These are phyloP conservation scores for Tolypeutes matacus DNA, from an alignment of 2,797 vertebrate genomes.

Conservation along the genomic window DNA sequence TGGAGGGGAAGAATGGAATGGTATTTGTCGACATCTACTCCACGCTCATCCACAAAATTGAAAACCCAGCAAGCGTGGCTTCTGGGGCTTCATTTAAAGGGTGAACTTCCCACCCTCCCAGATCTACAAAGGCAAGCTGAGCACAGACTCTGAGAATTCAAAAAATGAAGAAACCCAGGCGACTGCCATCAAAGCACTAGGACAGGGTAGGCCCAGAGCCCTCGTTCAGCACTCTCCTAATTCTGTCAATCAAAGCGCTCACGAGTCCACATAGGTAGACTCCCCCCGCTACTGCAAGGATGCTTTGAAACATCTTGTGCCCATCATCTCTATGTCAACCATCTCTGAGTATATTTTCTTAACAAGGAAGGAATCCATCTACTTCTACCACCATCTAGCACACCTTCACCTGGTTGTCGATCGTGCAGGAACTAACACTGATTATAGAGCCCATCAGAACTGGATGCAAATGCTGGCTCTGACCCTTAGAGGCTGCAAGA, in stretches of 20 bases:
- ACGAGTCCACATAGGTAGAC: background rate
- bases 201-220: background rate
- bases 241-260: too few species aligned
- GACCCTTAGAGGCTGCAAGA: background rate
- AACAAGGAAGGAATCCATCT: background rate
- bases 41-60: background rate
- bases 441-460: background rate
- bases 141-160: too few species aligned
- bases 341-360: background rate
- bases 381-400: background rate
- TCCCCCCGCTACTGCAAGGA: background rate
- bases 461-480: background rate
- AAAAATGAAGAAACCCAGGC: too few species aligned
- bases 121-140: background rate
- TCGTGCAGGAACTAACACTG: background rate
- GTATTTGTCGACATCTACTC: background rate
- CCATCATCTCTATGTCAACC: background rate
- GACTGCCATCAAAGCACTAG: background rate
- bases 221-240: background rate
- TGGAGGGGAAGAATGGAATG: background rate
- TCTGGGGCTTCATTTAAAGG: background rate
- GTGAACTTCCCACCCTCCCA: background rate
- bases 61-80: background rate
- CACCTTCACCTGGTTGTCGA: background rate
- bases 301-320: background rate